Percentiles rank a stretch among this genome's conserved stretches.
Evolutionary conservation across 37 sponge, comb jelly and placozoan species (phyloP).

Genomic region (Agelas oroides): DNA sequence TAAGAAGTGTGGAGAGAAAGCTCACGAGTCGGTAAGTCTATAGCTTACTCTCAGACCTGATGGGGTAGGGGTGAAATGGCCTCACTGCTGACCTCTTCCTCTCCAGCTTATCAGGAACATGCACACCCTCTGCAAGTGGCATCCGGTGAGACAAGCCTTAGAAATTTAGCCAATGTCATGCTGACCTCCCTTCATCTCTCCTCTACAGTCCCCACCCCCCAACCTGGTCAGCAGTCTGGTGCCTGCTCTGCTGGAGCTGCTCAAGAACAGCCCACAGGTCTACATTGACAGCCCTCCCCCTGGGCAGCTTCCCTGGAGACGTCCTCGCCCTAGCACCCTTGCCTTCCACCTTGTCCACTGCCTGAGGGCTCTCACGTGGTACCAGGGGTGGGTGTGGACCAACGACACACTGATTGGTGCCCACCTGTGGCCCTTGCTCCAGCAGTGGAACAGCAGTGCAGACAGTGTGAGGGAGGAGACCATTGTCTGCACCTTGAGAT

Average conservation of each 20-base stretch:
- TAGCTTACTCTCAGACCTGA: too few relatives aligned
- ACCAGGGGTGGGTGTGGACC: conserved; percentile 69
- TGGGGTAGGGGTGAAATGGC: not conserved
- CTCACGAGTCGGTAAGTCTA: conserved; percentile 19
- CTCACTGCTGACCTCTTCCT: not conserved
- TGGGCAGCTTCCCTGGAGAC: conserved; percentile 28
- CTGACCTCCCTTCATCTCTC: too few relatives aligned
- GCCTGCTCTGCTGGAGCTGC: conserved; percentile 22
- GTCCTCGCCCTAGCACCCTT: conserved; percentile 44
- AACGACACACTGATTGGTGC: conserved; percentile 50
- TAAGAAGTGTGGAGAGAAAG: not conserved
- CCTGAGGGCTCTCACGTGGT: conserved; percentile 35
- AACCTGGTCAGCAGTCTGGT: conserved; percentile 12
- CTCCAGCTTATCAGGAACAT: conserved; percentile 14
- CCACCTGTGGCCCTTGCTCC: conserved; percentile 64
- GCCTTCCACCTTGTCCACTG: conserved; percentile 48
- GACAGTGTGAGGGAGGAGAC: conserved; percentile 49
- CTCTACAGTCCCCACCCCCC: not conserved
- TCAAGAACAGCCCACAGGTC: conserved; percentile 28
- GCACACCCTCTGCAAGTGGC: conserved; percentile 23
- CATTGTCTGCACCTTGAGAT: conserved; percentile 48
- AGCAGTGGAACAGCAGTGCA: conserved; percentile 42
- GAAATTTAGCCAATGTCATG: too few relatives aligned
- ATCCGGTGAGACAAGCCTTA: not conserved
- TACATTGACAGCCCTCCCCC: conserved; percentile 28